Conservation (phyloP, 37 sponge, comb jelly and placozoan species). For the Agelas oroides region DNA sequence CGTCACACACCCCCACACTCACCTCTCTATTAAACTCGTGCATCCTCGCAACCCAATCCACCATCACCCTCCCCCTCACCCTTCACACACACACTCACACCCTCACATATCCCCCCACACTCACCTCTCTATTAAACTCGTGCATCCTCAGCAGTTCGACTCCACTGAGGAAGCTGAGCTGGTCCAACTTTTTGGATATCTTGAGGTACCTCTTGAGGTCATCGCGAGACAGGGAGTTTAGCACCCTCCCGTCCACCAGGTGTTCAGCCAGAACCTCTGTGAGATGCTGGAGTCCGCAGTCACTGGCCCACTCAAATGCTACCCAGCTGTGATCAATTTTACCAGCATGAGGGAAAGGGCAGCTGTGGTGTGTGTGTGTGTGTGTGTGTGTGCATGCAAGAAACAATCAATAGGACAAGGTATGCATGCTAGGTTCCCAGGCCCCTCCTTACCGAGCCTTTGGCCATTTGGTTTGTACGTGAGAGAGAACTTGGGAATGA, state of each 20-base stretch:
- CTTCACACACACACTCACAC: background rate
- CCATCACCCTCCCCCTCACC: too few relatives aligned
- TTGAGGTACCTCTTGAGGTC: conserved; percentile 82
- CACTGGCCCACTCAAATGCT: conserved; percentile 71
- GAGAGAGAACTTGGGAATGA: too few relatives aligned
- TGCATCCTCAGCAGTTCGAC: conserved; percentile 83
- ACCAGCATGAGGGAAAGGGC: conserved; percentile 73
- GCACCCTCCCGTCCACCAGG: conserved; percentile 90
- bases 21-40: too few relatives aligned
- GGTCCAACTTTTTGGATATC: conserved; percentile 55
- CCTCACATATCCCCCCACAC: conserved; percentile 9
- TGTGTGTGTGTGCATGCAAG: background rate
- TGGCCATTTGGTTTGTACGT: too few relatives aligned
- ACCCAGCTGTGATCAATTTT: conserved; percentile 89
- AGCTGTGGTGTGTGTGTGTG: conserved; percentile 15
- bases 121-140: conserved; percentile 74
- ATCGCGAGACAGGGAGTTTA: conserved; percentile 80
- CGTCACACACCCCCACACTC: too few relatives aligned
- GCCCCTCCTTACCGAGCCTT: too few relatives aligned
- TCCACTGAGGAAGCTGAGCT: conserved; percentile 83
- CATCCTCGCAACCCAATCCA: too few relatives aligned
- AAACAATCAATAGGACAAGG: background rate
- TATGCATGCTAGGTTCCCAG: too few relatives aligned
- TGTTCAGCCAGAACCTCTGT: conserved; percentile 56
- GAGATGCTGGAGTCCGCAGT: conserved; percentile 80